Base-by-base conservation (phyloP, 23 tunicate genomes). In the Styela clava region DNA sequence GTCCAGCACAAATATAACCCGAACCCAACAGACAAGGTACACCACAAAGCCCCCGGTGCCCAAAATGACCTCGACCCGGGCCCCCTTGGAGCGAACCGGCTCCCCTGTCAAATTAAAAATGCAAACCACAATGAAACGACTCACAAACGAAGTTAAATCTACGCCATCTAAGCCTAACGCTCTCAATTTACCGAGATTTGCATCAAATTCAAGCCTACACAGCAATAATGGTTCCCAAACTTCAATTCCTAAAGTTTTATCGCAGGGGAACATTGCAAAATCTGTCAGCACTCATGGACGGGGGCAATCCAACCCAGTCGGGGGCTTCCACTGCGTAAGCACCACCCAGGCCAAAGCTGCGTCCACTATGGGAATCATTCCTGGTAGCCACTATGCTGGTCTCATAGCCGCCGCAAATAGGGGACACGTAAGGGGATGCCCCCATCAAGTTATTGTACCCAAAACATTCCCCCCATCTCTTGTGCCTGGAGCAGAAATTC, bases 301-400 rank as follows among this genome's bases (percentile, higher is more conserved):
- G 52, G n/a, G 83, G 44, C 23, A 32, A 30, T 21, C 78, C 63
- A 62, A 23, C 37, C 35, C 85, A 61, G 56, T 67, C 2, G 89
- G 89, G 16, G 36, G 68, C 26, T 68, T 79, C 0, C 97, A 91
- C 51, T 82, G 83, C 31, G 97, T 91, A 24, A 91, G 97, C 78
- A 86, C 97, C n/a, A 68, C 97, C 5, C 97, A 91, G 69, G 90
- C 97, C 1, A 91, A 91, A 78, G 89, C 87, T 20, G 97, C 97
- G 5, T 91, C 97, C 35, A 44, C 97, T 33, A 91, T 91, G 97
- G 97, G 97, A 0, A 91, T 91, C 67, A 83, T 86, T 67, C 76
- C 86, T 52, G 85, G 85, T 3, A 31, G 88, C 1, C 81, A 84
- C 2, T 88, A 88, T 63, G 69, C 67, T 65, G 79, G 95, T 33